These are phyloP conservation scores for Monoplex corrugatus DNA, from an alignment of 2,888 invertebrate species.

Conservation along the genomic window DNA sequence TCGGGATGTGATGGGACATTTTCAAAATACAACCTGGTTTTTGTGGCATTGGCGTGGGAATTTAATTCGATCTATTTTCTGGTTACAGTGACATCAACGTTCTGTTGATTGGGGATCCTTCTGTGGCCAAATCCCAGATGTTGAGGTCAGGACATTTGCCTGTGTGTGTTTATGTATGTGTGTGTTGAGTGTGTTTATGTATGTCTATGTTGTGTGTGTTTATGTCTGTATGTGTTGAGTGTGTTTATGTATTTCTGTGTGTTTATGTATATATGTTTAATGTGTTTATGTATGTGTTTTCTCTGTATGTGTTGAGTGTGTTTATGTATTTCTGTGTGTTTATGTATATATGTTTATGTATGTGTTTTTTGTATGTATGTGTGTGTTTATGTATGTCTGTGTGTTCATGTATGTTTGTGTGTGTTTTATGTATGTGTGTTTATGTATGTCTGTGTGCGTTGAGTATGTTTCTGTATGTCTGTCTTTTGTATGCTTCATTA, in stretches of 20 bases:
- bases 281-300: no score
- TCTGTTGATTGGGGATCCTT: slow-evolving; percentile 98
- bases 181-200: no score
- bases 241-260: no score
- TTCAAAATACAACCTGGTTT: slow-evolving; percentile 15
- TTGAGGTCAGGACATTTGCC: slow-evolving; percentile 78
- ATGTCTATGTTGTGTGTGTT: no score
- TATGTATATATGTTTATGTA: no score
- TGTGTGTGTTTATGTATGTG: no score
- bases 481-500: slow-evolving; percentile 31
- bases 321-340: not conserved
- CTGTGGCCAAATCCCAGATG: slow-evolving; percentile 98
- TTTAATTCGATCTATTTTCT: no score
- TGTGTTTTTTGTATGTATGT: no score
- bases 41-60: not conserved
- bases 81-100: slow-evolving; percentile 89
- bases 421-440: not conserved
- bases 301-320: no score
- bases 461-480: slow-evolving; percentile 14
- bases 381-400: not conserved
- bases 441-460: slow-evolving; percentile 10
- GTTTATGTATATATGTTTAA: no score
- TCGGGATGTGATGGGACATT: no score
- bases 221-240: no score
- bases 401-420: not conserved